Conservation (phyloP, 2,888 invertebrate species). For the Chironomus tentans region DNA sequence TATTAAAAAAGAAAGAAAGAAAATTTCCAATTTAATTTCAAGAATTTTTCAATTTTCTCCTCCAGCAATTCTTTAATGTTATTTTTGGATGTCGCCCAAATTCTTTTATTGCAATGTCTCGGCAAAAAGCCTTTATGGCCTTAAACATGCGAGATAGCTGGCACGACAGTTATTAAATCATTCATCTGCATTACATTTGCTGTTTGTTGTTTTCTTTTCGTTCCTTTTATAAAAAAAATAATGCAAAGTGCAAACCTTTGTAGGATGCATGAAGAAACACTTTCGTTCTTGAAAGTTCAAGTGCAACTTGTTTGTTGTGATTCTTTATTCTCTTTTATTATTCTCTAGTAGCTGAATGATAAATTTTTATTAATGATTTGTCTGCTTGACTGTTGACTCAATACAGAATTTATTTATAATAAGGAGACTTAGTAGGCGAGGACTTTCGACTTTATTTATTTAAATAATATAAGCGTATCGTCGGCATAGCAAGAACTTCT, state of each 20-base stretch:
- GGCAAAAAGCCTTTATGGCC: too few species aligned
- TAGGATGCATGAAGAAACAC: background rate
- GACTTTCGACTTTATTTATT: too few species aligned
- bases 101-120: background rate
- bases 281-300: background rate
- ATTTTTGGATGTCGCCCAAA: conserved; percentile 20
- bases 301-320: conserved; percentile 13
- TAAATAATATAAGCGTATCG: too few species aligned
- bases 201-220: too few species aligned
- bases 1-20: background rate
- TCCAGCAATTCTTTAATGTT: conserved; percentile 14
- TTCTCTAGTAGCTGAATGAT: too few species aligned
- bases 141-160: background rate
- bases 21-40: background rate
- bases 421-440: too few species aligned
- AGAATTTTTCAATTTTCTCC: background rate
- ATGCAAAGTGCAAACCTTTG: background rate
- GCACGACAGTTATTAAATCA: background rate
- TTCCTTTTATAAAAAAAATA: too few species aligned
- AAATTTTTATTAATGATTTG: too few species aligned
- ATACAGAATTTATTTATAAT: too few species aligned
- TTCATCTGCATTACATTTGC: background rate
- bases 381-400: too few species aligned
- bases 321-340: background rate
- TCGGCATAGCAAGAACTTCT: too few species aligned